Conservation (phyloP, 2,888 invertebrate genomes). For the Hedya salicella region DNA sequence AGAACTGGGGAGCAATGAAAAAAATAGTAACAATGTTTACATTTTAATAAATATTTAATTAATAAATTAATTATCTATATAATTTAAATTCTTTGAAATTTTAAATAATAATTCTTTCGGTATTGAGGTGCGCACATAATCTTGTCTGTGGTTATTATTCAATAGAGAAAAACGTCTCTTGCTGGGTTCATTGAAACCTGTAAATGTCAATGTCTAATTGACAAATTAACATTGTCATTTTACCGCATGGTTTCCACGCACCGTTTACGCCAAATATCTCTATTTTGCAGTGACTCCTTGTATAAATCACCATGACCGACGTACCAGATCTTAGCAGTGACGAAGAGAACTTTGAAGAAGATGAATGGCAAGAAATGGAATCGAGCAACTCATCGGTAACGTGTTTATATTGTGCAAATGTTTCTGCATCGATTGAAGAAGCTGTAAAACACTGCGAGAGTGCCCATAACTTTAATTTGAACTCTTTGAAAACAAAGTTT, state of each 20-base stretch:
- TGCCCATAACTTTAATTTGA: slow-evolving; percentile 87
- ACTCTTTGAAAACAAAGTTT: slow-evolving; percentile 87
- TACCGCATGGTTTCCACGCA: slow-evolving; percentile 52
- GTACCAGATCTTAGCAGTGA: slow-evolving; percentile 81
- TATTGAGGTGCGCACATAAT: background rate
- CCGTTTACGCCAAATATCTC: slow-evolving; percentile 4
- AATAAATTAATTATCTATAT: too few relatives aligned
- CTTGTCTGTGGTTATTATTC: background rate
- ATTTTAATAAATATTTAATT: too few relatives aligned
- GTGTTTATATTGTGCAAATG: slow-evolving; percentile 90
- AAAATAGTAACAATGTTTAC: too few relatives aligned
- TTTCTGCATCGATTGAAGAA: slow-evolving; percentile 85
- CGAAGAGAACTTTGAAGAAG: slow-evolving; percentile 78
- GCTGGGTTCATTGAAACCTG: background rate
- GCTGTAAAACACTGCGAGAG: slow-evolving; percentile 88
- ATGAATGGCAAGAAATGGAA: slow-evolving; percentile 82
- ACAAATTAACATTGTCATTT: slow-evolving; percentile 39
- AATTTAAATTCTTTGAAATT: too few relatives aligned
- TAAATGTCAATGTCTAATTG: slow-evolving; percentile 6
- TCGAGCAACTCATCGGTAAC: slow-evolving; percentile 69
- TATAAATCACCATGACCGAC: slow-evolving; percentile 67
- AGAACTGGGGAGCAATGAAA: too few relatives aligned
- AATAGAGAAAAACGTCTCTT: slow-evolving; percentile 25
- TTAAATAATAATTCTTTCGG: too few relatives aligned
- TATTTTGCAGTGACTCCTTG: slow-evolving; percentile 27